These are phyloP conservation scores for Trematomus bernacchii DNA, from an alignment of 2,797 vertebrate genomes.

Conservation along the genomic window DNA sequence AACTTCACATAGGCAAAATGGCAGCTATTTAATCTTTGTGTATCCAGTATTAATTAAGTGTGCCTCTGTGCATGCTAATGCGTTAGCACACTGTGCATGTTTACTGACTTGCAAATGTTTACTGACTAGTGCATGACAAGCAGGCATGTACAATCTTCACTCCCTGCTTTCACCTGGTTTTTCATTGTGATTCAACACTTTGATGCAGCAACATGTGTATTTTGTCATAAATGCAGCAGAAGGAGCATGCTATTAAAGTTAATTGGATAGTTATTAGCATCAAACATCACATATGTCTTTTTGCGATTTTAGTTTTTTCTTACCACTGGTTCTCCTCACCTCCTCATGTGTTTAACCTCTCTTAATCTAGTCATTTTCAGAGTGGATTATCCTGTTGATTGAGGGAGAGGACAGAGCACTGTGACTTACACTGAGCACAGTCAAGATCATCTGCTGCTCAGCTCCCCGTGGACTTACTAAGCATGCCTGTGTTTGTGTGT, in stretches of 20 bases:
- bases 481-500: constrained; percentile 22
- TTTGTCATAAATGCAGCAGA: not conserved
- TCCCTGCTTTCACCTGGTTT: not conserved
- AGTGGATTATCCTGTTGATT: constrained; percentile 78
- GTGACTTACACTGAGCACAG: constrained; percentile 49
- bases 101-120: constrained; percentile 50
- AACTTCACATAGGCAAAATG: constrained; percentile 43
- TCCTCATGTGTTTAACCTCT: constrained; percentile 64
- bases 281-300: not conserved
- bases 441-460: constrained; percentile 48
- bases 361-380: constrained; percentile 77
- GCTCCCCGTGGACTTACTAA: constrained; percentile 40
- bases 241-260: not conserved
- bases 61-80: constrained; percentile 62
- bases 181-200: constrained; percentile 9
- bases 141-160: constrained; percentile 4
- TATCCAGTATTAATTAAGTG: constrained; percentile 67
- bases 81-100: constrained; percentile 27
- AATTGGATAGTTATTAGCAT: not conserved
- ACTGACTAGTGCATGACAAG: constrained; percentile 18
- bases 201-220: not conserved
- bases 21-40: constrained; percentile 63
- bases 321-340: constrained; percentile 43
- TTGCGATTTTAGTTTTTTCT: constrained; percentile 23
- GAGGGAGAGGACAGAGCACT: constrained; percentile 48